Conservation (phyloP, 2,113 vertebrate genomes). For the Periophthalmodon schlosseri region DNA sequence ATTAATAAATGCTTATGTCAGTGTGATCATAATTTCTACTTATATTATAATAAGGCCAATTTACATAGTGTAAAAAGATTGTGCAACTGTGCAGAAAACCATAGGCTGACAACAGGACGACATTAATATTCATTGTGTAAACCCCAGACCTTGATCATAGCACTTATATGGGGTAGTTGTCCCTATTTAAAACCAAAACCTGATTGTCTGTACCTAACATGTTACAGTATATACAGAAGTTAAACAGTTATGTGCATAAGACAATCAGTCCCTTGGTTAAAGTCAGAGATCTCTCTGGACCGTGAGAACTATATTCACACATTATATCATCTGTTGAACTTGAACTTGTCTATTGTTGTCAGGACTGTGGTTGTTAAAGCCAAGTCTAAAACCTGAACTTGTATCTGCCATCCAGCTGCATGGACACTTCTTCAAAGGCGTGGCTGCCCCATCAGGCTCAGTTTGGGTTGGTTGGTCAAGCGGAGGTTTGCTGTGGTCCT, state of each 20-base stretch:
- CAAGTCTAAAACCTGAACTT: slow-evolving; percentile 30
- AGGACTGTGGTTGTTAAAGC: not conserved
- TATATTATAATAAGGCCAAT: too few species aligned
- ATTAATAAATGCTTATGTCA: too few species aligned
- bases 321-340: not conserved
- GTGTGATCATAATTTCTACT: too few species aligned
- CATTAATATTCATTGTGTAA: too few species aligned
- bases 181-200: not conserved
- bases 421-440: slow-evolving; percentile 74
- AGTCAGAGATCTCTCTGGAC: not conserved
- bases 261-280: not conserved
- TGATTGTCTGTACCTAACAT: not conserved
- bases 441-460: slow-evolving; percentile 75
- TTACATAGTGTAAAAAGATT: not conserved
- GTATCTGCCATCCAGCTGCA: slow-evolving; percentile 69
- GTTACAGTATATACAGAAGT: too few species aligned
- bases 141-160: not conserved
- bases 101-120: too few species aligned
- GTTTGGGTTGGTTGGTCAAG: slow-evolving; percentile 76
- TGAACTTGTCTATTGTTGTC: not conserved
- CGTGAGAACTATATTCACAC: not conserved
- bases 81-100: too few species aligned
- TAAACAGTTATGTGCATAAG: not conserved
- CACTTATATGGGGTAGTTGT: not conserved
- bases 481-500: slow-evolving; percentile 72